Percentiles rank a stretch among this genome's conserved stretches.
Conservation (phyloP, 2,113 vertebrate genomes). For the Eubucco bourcierii region DNA sequence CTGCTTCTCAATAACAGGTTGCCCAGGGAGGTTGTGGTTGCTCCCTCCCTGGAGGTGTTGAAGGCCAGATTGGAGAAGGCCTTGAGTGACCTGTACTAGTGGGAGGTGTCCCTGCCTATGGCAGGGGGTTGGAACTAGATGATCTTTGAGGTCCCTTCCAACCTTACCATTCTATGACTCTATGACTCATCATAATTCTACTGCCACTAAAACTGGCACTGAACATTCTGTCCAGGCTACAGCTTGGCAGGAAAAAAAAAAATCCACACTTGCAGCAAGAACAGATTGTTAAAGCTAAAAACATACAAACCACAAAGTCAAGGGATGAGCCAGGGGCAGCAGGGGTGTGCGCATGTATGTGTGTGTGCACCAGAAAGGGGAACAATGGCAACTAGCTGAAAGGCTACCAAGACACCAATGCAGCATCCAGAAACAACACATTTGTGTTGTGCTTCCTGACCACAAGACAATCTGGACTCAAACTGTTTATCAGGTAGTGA, state of each 20-base stretch:
- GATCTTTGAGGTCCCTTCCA: no score
- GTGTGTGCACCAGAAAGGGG: neutral
- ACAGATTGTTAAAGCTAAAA: neutral
- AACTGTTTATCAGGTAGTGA: no score
- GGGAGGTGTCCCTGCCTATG: no score
- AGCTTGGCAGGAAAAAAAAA: neutral
- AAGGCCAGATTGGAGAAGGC: no score
- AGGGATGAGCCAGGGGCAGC: neutral
- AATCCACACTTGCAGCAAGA: neutral
- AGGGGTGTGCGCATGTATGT: rapidly evolving
- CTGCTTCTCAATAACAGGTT: neutral
- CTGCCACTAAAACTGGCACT: slow-evolving; percentile 2
- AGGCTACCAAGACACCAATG: neutral
- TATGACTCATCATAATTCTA: neutral
- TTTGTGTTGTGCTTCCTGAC: neutral
- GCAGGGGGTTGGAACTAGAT: no score
- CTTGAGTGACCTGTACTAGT: no score
- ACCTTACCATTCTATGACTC: no score
- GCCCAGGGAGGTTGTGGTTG: no score
- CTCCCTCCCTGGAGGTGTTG: no score
- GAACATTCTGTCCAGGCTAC: neutral
- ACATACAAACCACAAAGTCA: neutral
- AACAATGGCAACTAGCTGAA: neutral
- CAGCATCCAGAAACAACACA: neutral
- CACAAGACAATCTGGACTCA: neutral